These are phyloP conservation scores for Jacana jacana DNA, from an alignment of 2,113 vertebrate species.

Conservation along the genomic window DNA sequence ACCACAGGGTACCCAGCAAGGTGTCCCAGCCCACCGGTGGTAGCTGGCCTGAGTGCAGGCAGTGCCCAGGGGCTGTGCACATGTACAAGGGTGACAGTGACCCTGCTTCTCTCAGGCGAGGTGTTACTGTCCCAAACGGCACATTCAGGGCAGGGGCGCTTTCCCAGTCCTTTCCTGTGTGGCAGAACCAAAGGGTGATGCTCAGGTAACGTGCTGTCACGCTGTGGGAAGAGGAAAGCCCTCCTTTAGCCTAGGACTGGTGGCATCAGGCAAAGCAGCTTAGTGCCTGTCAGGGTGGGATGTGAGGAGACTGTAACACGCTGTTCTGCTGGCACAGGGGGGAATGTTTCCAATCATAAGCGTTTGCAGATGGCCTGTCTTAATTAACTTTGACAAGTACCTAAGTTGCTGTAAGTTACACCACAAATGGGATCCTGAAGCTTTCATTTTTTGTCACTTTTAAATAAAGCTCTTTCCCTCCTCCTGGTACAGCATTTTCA, in stretches of 20 bases:
- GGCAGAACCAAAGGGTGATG: background rate
- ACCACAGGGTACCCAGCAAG: rapidly evolving
- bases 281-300: background rate
- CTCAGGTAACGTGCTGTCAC: rapidly evolving
- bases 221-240: background rate
- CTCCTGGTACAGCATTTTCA: background rate
- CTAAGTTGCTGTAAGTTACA: conserved; percentile 38
- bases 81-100: background rate
- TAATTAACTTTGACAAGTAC: conserved; percentile 60
- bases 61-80: background rate
- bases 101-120: rapidly evolving
- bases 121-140: background rate
- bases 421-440: conserved; percentile 32
- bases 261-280: background rate
- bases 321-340: background rate
- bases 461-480: conserved; percentile 1
- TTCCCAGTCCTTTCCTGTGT: background rate
- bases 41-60: background rate
- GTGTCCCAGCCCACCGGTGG: background rate
- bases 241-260: background rate
- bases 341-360: conserved; percentile 4
- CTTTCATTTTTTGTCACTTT: conserved; percentile 27
- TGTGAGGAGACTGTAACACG: background rate
- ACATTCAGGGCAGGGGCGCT: rapidly evolving
- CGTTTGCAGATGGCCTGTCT: conserved; percentile 22